These are phyloP conservation scores for Petrolisthes cinctipes DNA, from an alignment of 2,888 invertebrate genomes.

Conservation along the genomic window DNA sequence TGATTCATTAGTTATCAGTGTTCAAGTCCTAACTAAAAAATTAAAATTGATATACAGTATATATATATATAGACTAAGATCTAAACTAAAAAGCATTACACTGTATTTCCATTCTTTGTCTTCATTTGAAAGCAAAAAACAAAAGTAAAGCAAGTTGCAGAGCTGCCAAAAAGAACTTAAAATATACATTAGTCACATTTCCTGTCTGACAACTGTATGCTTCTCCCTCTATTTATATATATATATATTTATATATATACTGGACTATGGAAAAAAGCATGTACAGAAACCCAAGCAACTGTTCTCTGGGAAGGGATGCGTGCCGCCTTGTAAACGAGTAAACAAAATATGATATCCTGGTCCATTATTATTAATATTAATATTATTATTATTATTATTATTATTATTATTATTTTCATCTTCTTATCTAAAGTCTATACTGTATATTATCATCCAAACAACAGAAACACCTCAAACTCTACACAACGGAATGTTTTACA, in stretches of 20 bases:
- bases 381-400: slow-evolving; percentile 23
- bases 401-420: slow-evolving; percentile 9
- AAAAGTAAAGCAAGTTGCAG: slow-evolving; percentile 16
- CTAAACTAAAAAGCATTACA: slow-evolving; percentile 15
- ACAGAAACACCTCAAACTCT: slow-evolving; percentile 46
- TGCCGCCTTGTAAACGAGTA: slow-evolving; percentile 47
- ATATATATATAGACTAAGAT: slow-evolving; percentile 20
- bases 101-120: background rate
- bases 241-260: slow-evolving; percentile 34
- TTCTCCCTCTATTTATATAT: slow-evolving; percentile 32
- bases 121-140: slow-evolving; percentile 21
- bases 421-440: slow-evolving; percentile 9
- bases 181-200: background rate
- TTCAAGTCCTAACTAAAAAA: slow-evolving; percentile 45
- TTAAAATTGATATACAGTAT: slow-evolving; percentile 24
- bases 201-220: slow-evolving; percentile 42
- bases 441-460: slow-evolving; percentile 43
- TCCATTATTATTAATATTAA: slow-evolving; percentile 32
- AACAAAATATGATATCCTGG: slow-evolving; percentile 31
- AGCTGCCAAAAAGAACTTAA: slow-evolving; percentile 31
- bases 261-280: slow-evolving; percentile 43
- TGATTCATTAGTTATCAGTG: slow-evolving; percentile 42
- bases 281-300: slow-evolving; percentile 35
- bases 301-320: slow-evolving; percentile 51
- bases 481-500: slow-evolving; percentile 52